Conservation (phyloP, 2,888 invertebrate genomes). For the Tinea pellionella region DNA sequence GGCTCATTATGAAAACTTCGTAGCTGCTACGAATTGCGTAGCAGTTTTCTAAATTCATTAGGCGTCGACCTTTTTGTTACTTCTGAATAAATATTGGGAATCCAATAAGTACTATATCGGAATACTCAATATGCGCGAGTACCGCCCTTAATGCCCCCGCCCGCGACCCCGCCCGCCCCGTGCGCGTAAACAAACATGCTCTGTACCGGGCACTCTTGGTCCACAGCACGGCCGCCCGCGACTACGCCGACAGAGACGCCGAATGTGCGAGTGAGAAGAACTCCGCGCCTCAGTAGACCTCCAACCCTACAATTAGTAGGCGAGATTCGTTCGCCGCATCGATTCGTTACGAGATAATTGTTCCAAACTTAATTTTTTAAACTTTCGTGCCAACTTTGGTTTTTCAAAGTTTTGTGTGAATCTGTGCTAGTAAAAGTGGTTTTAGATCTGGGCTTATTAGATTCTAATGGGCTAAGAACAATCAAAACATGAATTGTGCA, state of each 20-base stretch:
- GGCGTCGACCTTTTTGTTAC: neutral
- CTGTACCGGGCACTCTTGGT: constrained; percentile 35
- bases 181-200: constrained; percentile 39
- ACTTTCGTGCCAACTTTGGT: neutral
- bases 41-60: neutral
- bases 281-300: constrained; percentile 34
- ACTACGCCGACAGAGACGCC: constrained; percentile 31
- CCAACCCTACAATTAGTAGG: constrained; percentile 67
- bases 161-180: constrained; percentile 49
- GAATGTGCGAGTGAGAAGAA: constrained; percentile 36
- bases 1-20: neutral
- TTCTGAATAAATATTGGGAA: constrained; percentile 7
- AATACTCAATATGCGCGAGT: constrained; percentile 7
- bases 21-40: neutral
- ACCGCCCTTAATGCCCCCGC: constrained; percentile 47
- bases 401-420: neutral
- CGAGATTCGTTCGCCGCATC: constrained; percentile 67
- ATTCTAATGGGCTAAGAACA: constrained; percentile 38
- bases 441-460: constrained; percentile 24
- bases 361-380: constrained; percentile 29
- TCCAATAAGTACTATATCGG: constrained; percentile 9
- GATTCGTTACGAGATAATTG: constrained; percentile 67
- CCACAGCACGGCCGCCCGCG: constrained; percentile 17
- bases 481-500: constrained; percentile 51
- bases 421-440: constrained; percentile 22